Conservation (phyloP, 2,888 invertebrate genomes). For the Ophion costatus region DNA sequence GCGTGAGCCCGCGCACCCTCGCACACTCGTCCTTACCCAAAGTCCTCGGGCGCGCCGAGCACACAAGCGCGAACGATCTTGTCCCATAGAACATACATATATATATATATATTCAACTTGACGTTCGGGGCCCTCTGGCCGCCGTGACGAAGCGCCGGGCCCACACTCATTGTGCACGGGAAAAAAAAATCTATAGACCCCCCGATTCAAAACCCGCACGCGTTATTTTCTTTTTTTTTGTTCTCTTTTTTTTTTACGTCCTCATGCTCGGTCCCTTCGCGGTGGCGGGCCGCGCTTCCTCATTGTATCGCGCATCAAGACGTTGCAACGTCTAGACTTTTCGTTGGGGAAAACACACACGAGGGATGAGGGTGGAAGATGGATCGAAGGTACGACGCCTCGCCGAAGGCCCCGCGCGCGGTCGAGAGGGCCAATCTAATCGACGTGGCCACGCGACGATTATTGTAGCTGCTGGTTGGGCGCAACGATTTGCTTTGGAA, state of each 20-base stretch:
- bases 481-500: not conserved
- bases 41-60: constrained; percentile 11
- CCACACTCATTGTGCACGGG: constrained; percentile 68
- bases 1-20: constrained; percentile 76
- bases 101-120: constrained; percentile 21
- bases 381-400: constrained; percentile 25
- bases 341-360: not conserved
- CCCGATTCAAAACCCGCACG: constrained; percentile 54
- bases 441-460: constrained; percentile 17
- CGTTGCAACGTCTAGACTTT: constrained; percentile 69
- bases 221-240: constrained; percentile 57
- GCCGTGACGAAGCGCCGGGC: constrained; percentile 75
- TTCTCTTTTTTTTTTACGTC: constrained; percentile 51
- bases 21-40: constrained; percentile 71
- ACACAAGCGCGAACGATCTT: constrained; percentile 41
- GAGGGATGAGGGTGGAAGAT: constrained; percentile 47
- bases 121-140: constrained; percentile 69
- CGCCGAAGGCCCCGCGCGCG: not conserved
- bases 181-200: constrained; percentile 36
- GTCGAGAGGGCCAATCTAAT: constrained; percentile 56
- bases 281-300: constrained; percentile 64
- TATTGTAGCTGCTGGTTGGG: not conserved
- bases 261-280: constrained; percentile 55
- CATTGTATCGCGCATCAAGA: constrained; percentile 73
- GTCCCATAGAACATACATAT: not conserved